Evolutionary conservation across 2,113 vertebrate species (phyloP), one percentile per base, ranked within the genome.

Genomic region (Anser cygnoides): DNA sequence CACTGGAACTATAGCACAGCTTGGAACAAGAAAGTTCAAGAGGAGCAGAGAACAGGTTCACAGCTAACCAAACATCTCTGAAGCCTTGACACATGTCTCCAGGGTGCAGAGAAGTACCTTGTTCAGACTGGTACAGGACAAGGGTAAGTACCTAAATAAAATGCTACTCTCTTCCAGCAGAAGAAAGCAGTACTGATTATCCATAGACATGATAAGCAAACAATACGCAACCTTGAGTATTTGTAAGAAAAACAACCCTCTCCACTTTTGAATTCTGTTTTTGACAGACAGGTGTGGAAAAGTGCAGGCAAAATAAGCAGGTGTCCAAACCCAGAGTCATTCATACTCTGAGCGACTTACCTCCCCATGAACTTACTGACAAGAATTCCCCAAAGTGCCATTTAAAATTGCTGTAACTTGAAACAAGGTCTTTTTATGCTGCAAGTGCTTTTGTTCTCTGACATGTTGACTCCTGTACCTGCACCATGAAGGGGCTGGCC

Each of bases 401-500:
- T 44, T 58, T 89, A 78, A 84, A 74, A 55, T 33, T 67, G 17
- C 25, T 91, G 15, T 75, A 25, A 89, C 18, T 25, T 46, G 17
- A 58, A 43, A 28, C 29, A n/a, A 86, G 7, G 13, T 7, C 25
- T 17, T 84, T 72, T 81, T 2, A 86, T 44, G 10, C 6, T 43
- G 28, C 25, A 63, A 23, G 41, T 43, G 25, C 22, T 81, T 91
- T 72, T 35, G 16, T 3, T 73, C 25, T 89, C 61, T 17, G 26
- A 43, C 1, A 2, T 4, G 2, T 9, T 67, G 22, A 61, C 63
- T 67, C 12, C 18, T 43, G 2, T 9, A 66, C 3, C 7, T 11
- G 6, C 25, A 55, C 20, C 29, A 3, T n/a, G 37, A 74, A 50
- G 21, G 3, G 15, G 10, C 7, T 72, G 35, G 23, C 16, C 8